These are phyloP conservation scores for Drosophila chauvacae DNA, from an alignment of 1,140 invertebrate species.

Conservation along the genomic window DNA sequence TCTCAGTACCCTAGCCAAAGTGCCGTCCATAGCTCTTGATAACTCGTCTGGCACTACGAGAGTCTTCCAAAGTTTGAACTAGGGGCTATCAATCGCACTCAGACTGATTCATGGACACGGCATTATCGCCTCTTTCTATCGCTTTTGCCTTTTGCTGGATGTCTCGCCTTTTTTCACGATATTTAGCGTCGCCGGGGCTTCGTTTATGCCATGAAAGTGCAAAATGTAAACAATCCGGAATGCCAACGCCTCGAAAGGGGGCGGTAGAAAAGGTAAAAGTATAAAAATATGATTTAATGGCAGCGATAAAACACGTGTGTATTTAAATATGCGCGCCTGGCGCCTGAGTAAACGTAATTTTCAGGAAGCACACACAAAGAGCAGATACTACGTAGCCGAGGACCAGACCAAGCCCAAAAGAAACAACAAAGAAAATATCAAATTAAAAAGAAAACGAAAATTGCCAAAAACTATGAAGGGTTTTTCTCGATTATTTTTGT, in stretches of 20 bases:
- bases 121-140: constrained; percentile 13
- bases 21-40: constrained; percentile 34
- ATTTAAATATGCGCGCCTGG: constrained; percentile 84
- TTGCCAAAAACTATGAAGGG: constrained; percentile 56
- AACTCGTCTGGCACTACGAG: constrained; percentile 49
- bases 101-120: constrained; percentile 33
- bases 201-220: constrained; percentile 82
- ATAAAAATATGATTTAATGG: constrained; percentile 85
- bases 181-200: constrained; percentile 73
- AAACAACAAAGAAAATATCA: constrained; percentile 79
- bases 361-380: constrained; percentile 52
- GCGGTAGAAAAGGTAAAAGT: constrained; percentile 72
- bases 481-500: constrained; percentile 40
- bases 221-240: constrained; percentile 84
- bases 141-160: constrained; percentile 35
- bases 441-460: constrained; percentile 76
- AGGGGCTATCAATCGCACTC: constrained; percentile 26
- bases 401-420: constrained; percentile 47
- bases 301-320: constrained; percentile 84
- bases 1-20: not conserved
- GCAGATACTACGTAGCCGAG: constrained; percentile 32
- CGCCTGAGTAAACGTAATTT: constrained; percentile 84
- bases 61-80: constrained; percentile 27
- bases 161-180: constrained; percentile 66
- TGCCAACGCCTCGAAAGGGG: constrained; percentile 48